Percentiles rank a stretch among this genome's conserved stretches.
These are phyloP conservation scores for Heliangelus exortis DNA, from an alignment of 2,797 vertebrate genomes.

Conservation along the genomic window DNA sequence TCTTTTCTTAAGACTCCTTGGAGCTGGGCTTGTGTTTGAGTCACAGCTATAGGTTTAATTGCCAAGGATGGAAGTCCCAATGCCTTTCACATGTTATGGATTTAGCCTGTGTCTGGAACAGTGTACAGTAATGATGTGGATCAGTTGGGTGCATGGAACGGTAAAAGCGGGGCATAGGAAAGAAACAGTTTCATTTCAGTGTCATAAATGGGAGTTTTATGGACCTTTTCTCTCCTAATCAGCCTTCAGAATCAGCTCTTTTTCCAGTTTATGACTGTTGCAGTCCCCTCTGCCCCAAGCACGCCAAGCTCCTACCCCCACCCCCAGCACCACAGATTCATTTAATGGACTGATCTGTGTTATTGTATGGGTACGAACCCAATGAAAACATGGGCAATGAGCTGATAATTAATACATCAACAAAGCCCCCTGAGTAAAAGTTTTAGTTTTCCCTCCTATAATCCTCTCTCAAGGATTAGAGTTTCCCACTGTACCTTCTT, in stretches of 20 bases:
- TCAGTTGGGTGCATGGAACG: background rate
- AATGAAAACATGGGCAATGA: background rate
- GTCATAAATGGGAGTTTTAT: background rate
- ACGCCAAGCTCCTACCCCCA: accelerated
- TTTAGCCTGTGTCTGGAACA: conserved; percentile 23
- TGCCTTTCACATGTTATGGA: conserved; percentile 41
- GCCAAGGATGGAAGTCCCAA: background rate
- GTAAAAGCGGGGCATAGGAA: background rate
- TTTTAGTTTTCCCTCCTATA: background rate
- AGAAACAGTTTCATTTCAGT: background rate
- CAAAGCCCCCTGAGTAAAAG: background rate
- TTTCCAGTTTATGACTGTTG: background rate
- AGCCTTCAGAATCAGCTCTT: background rate
- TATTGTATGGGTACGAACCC: background rate
- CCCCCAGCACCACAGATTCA: background rate
- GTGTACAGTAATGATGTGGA: background rate
- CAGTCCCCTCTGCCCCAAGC: background rate
- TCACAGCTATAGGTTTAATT: background rate
- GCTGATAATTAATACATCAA: background rate
- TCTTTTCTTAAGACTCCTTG: background rate
- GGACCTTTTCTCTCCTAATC: conserved; percentile 13
- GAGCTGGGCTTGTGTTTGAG: background rate
- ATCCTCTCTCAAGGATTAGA: background rate
- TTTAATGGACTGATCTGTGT: background rate
- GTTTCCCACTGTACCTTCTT: conserved; percentile 54